A percentile compares a stretch with the other conserved stretches of the same genome.
phyloP scores from a whole-genome alignment of 1,140 invertebrate species.

The Melanaphis sacchari region DNA sequence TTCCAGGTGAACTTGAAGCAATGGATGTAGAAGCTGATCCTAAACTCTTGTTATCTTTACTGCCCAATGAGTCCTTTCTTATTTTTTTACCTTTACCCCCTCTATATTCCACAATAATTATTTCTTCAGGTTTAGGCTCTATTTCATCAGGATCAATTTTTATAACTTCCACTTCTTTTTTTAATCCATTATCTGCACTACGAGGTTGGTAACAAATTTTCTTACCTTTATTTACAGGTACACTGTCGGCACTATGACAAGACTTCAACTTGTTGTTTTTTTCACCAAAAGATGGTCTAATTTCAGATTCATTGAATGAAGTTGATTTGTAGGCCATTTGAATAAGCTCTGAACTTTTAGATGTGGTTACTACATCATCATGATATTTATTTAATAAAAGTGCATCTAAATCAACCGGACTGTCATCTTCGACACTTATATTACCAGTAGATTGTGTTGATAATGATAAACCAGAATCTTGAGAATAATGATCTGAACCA shows the following conservation, averaged over 20 bases:
- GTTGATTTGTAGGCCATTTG: slow-evolving; percentile 46
- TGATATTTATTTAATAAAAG: slow-evolving; percentile 54
- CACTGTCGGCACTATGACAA: slow-evolving; percentile 52
- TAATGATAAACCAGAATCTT: slow-evolving; percentile 62
- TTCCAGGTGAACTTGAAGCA: slow-evolving; percentile 23
- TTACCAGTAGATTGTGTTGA: slow-evolving; percentile 46
- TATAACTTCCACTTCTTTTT: slow-evolving; percentile 60
- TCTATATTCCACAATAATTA: slow-evolving; percentile 62
- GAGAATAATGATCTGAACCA: slow-evolving; percentile 61
- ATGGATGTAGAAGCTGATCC: slow-evolving; percentile 27
- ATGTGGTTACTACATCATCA: slow-evolving; percentile 56
- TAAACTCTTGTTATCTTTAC: slow-evolving; percentile 32
- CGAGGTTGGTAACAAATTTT: slow-evolving; percentile 43
- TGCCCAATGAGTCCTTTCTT: slow-evolving; percentile 49
- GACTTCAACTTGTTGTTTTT: slow-evolving; percentile 43
- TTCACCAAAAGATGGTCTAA: neutral
- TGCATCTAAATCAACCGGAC: slow-evolving; percentile 47
- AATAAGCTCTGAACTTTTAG: slow-evolving; percentile 57
- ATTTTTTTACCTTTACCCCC: slow-evolving; percentile 61
- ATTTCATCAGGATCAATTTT: slow-evolving; percentile 61
- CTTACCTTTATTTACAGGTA: slow-evolving; percentile 10
- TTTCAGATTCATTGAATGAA: slow-evolving; percentile 48
- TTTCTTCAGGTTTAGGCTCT: slow-evolving; percentile 60
- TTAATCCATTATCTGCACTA: slow-evolving; percentile 35
- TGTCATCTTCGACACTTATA: slow-evolving; percentile 56